Conservation (phyloP, 2,113 vertebrate genomes). For the Prionailurus viverrinus region DNA sequence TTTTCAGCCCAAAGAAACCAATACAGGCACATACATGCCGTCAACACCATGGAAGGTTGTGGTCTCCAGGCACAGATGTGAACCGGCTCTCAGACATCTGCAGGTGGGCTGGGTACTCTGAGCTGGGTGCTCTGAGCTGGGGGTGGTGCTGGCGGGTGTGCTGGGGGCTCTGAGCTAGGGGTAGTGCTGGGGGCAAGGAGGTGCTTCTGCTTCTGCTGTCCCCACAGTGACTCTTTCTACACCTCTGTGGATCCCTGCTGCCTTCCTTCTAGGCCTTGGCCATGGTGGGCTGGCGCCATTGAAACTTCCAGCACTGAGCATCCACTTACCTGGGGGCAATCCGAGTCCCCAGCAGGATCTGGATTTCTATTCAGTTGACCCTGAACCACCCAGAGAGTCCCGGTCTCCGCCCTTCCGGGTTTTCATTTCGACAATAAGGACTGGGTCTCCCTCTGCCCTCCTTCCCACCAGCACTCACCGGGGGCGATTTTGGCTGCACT, state of each 20-base stretch:
- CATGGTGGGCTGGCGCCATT: rapidly evolving
- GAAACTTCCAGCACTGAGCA: rapidly evolving
- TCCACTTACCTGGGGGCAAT: rapidly evolving
- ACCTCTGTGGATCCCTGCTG: not conserved
- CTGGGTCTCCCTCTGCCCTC: not conserved
- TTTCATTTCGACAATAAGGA: not conserved
- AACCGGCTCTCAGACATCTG: rapidly evolving
- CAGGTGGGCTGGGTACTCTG: not conserved
- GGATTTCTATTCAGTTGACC: no score
- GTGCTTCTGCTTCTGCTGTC: no score
- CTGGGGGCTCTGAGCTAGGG: rapidly evolving
- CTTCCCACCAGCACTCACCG: not conserved
- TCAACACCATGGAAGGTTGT: not conserved
- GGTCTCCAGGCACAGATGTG: not conserved
- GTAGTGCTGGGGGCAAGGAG: not conserved
- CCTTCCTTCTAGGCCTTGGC: not conserved
- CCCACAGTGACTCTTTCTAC: not conserved
- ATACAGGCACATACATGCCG: no score
- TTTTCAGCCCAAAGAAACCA: not conserved
- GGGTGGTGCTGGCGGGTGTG: no score
- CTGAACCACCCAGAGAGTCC: no score
- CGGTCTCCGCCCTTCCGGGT: not conserved
- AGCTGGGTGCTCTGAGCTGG: rapidly evolving
- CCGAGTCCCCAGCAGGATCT: not conserved
- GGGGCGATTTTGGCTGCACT: rapidly evolving